Evolutionary conservation across 2,888 invertebrate genomes (phyloP), one percentile per base, ranked within the genome.

Genomic region (Eueremaeus valkanovi): DNA sequence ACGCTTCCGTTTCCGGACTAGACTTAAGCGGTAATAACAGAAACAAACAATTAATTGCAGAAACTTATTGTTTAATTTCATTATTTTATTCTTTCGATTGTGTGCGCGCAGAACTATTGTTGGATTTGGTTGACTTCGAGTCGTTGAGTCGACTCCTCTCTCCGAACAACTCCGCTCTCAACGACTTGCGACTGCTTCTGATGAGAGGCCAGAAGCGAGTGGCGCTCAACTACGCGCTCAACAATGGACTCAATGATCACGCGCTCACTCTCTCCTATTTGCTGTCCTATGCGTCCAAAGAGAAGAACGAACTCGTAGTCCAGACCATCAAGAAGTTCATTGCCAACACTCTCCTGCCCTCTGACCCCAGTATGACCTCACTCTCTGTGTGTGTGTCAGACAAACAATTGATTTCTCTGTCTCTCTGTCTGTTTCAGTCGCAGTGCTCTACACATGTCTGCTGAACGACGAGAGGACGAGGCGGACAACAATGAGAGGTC

Each of bases 1-100:
- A 76, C 51, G 75, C 73, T 6, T n/a, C 16, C 16, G 31, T 77
- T 11, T 75, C 77, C 21, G 75, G 77, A 42, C 21, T 76, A 5
- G 75, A 77, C 42, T 16, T 77, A 18, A 40, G 73, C 24, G 74
- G 74, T 74, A 16, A 45, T n/a, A n/a, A n/a, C n/a, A n/a, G n/a
- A n/a, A n/a, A n/a, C n/a, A n/a, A n/a, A n/a, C n/a, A n/a, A n/a
- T n/a, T n/a, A n/a, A n/a, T n/a, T n/a, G n/a, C n/a, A n/a, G n/a
- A n/a, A n/a, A n/a, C n/a, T n/a, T n/a, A n/a, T n/a, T n/a, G n/a
- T n/a, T n/a, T n/a, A n/a, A n/a, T n/a, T n/a, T n/a, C n/a, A n/a
- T n/a, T n/a, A n/a, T n/a, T n/a, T n/a, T n/a, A n/a, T n/a, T n/a
- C n/a, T n/a, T n/a, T n/a, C n/a, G n/a, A n/a, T n/a, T n/a, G n/a